Evolutionary conservation across 2,797 vertebrate genomes (phyloP).

Genomic region (Chiropotes sagulatus): DNA sequence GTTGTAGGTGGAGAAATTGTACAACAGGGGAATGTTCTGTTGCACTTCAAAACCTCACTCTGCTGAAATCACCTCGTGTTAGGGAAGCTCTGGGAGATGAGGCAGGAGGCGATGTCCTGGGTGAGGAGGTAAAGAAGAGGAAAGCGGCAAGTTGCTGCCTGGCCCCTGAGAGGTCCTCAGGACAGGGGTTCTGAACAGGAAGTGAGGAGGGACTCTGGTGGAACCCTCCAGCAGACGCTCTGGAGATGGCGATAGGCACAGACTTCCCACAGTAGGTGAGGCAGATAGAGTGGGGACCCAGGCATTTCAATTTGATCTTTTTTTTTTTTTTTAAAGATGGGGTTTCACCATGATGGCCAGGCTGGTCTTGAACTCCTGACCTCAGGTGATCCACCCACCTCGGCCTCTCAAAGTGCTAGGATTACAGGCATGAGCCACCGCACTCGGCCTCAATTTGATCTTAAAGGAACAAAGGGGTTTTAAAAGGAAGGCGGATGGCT

Average conservation of each 20-base stretch:
- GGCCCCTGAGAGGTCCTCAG: not conserved
- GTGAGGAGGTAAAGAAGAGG: not conserved
- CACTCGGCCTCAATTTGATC: not conserved
- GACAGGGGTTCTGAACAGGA: not conserved
- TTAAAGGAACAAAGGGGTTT: not conserved
- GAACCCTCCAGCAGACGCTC: not conserved
- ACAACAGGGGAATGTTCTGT: not conserved
- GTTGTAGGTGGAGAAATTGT: not conserved
- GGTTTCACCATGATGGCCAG: too few relatives aligned
- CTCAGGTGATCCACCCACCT: too few relatives aligned
- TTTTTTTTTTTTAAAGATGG: too few relatives aligned
- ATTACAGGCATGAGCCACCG: too few relatives aligned
- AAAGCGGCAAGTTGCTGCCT: too few relatives aligned
- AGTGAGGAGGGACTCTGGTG: accelerated
- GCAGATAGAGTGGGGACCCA: too few relatives aligned
- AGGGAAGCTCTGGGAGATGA: not conserved
- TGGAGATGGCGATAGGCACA: not conserved
- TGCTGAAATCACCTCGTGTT: not conserved
- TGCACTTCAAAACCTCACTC: not conserved
- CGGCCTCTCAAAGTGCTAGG: too few relatives aligned
- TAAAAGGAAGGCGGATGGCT: not conserved
- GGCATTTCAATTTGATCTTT: not conserved
- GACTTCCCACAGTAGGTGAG: accelerated
- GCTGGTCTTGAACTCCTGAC: too few relatives aligned
- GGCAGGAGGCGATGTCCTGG: not conserved